phyloP scores from a whole-genome alignment of 2,113 vertebrate species.

The Petroica traversi region DNA sequence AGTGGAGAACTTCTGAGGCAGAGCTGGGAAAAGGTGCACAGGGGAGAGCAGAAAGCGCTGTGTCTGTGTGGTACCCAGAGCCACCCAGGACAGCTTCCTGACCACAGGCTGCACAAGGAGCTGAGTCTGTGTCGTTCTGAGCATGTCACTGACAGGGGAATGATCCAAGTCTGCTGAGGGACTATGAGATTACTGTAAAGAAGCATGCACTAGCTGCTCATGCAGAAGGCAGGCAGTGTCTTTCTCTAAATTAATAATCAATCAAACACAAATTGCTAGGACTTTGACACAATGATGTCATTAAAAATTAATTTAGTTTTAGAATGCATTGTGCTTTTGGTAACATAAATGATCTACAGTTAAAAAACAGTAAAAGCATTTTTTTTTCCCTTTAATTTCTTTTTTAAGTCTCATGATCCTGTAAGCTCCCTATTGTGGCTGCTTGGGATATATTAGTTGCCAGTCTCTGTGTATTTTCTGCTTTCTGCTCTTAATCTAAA shows the following conservation, averaged over 20 bases:
- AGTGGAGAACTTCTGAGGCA: not conserved
- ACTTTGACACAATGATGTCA: not conserved
- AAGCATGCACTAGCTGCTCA: not conserved
- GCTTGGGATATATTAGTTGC: not conserved
- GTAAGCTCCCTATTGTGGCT: not conserved
- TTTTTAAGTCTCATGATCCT: not conserved
- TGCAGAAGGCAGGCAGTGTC: not conserved
- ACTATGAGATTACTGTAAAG: not conserved
- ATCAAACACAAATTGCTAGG: not conserved
- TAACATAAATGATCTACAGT: not conserved
- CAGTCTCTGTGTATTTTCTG: slow-evolving; percentile 45
- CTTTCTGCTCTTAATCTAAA: slow-evolving; percentile 41
- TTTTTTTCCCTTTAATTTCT: not conserved
- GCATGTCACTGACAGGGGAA: not conserved
- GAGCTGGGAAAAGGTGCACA: not conserved
- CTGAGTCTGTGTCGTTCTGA: not conserved
- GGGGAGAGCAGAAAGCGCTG: not conserved
- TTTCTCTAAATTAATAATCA: not conserved
- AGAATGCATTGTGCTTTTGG: not conserved
- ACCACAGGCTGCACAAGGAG: not conserved
- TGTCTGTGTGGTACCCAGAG: not conserved
- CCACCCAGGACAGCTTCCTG: not conserved
- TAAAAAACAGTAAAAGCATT: not conserved
- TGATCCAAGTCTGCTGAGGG: not conserved
- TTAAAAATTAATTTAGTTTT: not conserved